A percentile compares a stretch with the other conserved stretches of the same genome.
Conservation (phyloP, 2,797 vertebrate species). For the Furcifer pardalis region DNA sequence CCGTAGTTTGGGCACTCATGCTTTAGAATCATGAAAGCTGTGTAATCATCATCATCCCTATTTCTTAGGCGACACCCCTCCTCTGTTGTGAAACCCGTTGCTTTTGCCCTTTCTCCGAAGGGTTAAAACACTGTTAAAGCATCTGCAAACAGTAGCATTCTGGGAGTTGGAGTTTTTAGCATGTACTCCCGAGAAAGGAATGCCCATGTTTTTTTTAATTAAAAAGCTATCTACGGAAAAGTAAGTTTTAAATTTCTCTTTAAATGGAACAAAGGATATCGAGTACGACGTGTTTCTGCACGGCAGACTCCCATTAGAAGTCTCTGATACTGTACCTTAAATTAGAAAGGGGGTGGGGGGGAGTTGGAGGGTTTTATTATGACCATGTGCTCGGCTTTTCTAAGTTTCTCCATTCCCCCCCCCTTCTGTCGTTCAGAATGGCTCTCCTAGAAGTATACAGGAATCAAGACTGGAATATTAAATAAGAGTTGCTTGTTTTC, state of each 20-base stretch:
- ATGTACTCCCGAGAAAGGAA: background rate
- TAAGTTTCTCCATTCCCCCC: background rate
- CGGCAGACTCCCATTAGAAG: rapidly evolving
- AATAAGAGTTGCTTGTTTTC: background rate
- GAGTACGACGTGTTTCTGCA: background rate
- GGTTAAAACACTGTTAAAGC: too few relatives aligned
- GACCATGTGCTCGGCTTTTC: constrained; percentile 27
- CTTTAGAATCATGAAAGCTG: too few relatives aligned
- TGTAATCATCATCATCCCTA: background rate
- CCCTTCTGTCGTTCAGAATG: background rate
- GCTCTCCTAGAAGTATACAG: background rate
- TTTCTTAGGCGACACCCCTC: background rate
- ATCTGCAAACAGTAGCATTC: background rate
- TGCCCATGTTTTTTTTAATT: background rate
- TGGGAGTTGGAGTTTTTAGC: constrained; percentile 56
- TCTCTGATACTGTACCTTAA: background rate
- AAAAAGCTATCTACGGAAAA: background rate
- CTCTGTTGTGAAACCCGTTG: background rate
- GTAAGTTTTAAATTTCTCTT: constrained; percentile 51
- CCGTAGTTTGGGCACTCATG: too few relatives aligned
- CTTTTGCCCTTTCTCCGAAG: background rate
- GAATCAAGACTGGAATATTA: background rate
- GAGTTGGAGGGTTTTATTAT: background rate
- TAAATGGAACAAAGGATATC: background rate
- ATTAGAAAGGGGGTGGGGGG: too few relatives aligned